A percentile compares a stretch with the other conserved stretches of the same genome.
Conservation (phyloP, 2,888 invertebrate species). For the Pseudococcus viburni region DNA sequence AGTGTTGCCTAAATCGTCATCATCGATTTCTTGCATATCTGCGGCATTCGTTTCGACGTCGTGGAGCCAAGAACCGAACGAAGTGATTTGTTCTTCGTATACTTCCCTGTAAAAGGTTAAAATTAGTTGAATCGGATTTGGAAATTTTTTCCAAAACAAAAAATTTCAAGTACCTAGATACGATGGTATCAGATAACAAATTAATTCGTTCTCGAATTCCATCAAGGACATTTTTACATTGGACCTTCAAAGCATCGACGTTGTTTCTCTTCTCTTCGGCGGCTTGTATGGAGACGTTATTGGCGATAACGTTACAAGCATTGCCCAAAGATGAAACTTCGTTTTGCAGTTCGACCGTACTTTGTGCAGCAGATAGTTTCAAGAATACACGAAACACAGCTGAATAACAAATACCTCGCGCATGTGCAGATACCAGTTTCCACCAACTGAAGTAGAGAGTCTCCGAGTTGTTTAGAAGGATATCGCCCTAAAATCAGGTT, state of each 20-base stretch:
- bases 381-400: too few relatives aligned
- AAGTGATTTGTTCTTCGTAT: slow-evolving; percentile 83
- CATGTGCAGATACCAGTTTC: too few relatives aligned
- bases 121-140: neutral
- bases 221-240: slow-evolving; percentile 83
- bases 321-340: slow-evolving; percentile 58
- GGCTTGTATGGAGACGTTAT: slow-evolving; percentile 58
- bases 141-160: neutral
- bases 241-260: slow-evolving; percentile 81
- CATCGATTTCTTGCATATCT: slow-evolving; percentile 85
- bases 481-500: too few relatives aligned
- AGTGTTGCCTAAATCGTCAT: slow-evolving; percentile 85
- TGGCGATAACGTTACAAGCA: slow-evolving; percentile 56
- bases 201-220: slow-evolving; percentile 83
- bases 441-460: too few relatives aligned
- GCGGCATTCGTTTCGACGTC: slow-evolving; percentile 75
- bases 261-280: slow-evolving; percentile 72
- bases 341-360: slow-evolving; percentile 58
- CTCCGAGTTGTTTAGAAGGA: too few relatives aligned
- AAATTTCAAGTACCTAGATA: slow-evolving; percentile 73
- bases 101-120: slow-evolving; percentile 77
- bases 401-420: too few relatives aligned
- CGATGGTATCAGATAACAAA: slow-evolving; percentile 84
- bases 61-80: slow-evolving; percentile 84
- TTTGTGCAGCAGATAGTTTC: slow-evolving; percentile 64